phyloP scores from a whole-genome alignment of 2,797 vertebrate genomes.

The Acanthiza pusilla region DNA sequence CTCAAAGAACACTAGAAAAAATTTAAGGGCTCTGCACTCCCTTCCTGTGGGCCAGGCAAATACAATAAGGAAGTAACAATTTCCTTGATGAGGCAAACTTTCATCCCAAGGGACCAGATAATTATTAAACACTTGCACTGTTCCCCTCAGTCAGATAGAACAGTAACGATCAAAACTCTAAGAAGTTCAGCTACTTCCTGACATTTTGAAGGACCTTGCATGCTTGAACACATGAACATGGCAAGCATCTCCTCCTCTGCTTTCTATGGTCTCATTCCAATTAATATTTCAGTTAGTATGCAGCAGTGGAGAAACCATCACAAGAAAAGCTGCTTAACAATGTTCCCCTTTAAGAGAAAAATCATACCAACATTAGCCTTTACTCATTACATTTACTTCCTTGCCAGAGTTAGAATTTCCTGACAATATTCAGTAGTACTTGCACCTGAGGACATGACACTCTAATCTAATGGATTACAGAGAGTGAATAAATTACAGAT shows the following conservation, averaged over 20 bases:
- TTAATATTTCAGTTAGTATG: background rate
- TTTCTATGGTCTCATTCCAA: background rate
- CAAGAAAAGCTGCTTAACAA: background rate
- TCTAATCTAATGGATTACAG: background rate
- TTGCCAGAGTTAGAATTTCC: background rate
- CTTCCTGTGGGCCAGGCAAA: background rate
- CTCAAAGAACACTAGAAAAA: background rate
- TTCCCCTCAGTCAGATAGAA: background rate
- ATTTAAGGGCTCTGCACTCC: background rate
- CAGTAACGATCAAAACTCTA: background rate
- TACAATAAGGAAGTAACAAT: background rate
- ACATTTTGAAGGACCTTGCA: background rate
- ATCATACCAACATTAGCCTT: background rate
- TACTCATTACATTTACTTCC: background rate
- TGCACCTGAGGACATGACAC: background rate
- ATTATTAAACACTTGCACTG: background rate
- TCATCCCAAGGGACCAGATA: background rate
- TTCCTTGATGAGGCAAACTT: conserved; percentile 36
- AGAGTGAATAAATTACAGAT: background rate
- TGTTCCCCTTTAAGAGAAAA: background rate
- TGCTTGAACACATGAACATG: background rate
- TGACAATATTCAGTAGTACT: background rate
- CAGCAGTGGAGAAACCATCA: background rate
- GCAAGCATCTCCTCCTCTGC: background rate
- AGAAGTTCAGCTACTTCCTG: background rate